A percentile compares a stretch with the other conserved stretches of the same genome.
Conservation (phyloP, 2,797 vertebrate genomes). For the Myotis daubentonii region DNA sequence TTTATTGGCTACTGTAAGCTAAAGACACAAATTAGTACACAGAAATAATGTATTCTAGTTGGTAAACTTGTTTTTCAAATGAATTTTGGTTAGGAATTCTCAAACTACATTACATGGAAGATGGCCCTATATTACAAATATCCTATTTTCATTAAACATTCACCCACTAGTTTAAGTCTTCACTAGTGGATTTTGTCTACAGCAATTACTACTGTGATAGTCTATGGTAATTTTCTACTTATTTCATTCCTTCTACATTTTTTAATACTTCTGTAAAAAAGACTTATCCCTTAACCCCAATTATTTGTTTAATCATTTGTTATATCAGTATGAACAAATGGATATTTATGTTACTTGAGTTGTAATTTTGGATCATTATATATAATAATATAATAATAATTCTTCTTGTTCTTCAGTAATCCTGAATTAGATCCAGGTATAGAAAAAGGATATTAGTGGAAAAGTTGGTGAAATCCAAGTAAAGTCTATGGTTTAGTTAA, state of each 20-base stretch:
- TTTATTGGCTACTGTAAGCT: not conserved
- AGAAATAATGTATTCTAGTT: not conserved
- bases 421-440: not conserved
- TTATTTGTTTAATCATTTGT: not conserved
- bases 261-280: not conserved
- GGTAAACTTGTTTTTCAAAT: slow-evolving; percentile 12
- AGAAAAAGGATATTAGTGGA: not conserved
- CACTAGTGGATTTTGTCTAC: not conserved
- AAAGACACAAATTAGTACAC: not conserved
- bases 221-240: slow-evolving; percentile 9
- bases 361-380: not conserved
- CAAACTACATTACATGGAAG: not conserved
- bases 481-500: not conserved
- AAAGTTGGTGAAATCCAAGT: not conserved
- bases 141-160: not conserved
- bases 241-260: not conserved
- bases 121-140: not conserved
- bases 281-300: not conserved
- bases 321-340: not conserved
- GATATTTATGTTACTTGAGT: not conserved
- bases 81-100: not conserved
- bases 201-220: not conserved
- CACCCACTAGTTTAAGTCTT: not conserved
- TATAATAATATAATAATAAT: too few species aligned
- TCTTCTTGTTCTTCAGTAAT: not conserved